phyloP scores from a whole-genome alignment of 2,888 invertebrate genomes.

The Zele albiditarsus region DNA sequence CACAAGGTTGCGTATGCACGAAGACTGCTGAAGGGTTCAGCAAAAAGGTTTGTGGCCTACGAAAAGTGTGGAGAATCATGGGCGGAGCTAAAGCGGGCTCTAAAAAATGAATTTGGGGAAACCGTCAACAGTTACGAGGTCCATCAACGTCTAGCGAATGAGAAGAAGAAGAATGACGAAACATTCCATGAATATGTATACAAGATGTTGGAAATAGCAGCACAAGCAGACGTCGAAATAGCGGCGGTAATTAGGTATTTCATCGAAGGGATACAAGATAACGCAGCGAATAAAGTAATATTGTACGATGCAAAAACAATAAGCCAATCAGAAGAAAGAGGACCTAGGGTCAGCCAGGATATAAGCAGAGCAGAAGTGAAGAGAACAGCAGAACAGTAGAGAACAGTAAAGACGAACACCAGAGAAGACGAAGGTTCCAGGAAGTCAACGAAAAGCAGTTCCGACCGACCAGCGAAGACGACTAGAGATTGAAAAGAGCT shows the following conservation, averaged over 20 bases:
- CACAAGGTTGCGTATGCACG: conserved; percentile 49
- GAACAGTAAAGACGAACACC: no score
- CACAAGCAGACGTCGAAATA: neutral
- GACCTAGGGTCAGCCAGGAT: no score
- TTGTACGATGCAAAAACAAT: neutral
- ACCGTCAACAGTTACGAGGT: neutral
- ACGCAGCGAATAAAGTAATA: neutral
- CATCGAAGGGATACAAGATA: conserved; percentile 7
- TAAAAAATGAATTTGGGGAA: neutral
- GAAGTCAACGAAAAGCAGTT: no score
- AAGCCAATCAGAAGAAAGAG: no score
- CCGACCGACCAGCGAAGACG: no score
- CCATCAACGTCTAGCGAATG: neutral
- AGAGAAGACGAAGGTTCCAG: no score
- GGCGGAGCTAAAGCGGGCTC: neutral
- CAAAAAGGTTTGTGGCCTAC: conserved; percentile 40
- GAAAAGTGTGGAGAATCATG: neutral
- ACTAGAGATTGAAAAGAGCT: no score
- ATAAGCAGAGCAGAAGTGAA: no score
- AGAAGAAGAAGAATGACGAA: conserved; percentile 2
- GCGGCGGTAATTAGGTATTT: neutral
- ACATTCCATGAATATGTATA: conserved; percentile 9
- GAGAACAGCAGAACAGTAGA: no score
- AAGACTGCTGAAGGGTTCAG: conserved; percentile 46
- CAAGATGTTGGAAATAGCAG: conserved; percentile 1